Base-by-base conservation (phyloP, 2,113 vertebrate genomes). In the Pseudorhombus dupliciocellatus region DNA sequence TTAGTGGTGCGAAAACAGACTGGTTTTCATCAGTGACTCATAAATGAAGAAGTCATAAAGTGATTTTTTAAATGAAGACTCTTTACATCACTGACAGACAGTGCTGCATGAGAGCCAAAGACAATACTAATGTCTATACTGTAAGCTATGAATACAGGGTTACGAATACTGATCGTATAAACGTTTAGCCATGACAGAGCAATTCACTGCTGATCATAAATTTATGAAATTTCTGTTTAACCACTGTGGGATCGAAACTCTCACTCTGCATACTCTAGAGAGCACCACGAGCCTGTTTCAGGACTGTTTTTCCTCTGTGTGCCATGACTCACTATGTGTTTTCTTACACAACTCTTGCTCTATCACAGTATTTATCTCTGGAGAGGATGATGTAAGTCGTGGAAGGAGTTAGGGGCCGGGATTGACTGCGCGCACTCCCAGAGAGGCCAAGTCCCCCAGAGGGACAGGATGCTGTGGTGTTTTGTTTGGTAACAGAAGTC, bases 351-450 rank as follows among this genome's bases (percentile, higher is more conserved):
- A 63, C 48, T 74, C 69, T 76, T 67, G 40, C 66, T 72, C 16
- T 30, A 31, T 66, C 72, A 48, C 64, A 70, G 51, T 62, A 65
- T 84, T 70, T 14, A 71, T 72, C 75, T 79, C 30, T 66, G 26
- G 22, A 59, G 53, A 62, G 20, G 78, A 67, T 80, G 84, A 87
- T 84, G 75, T 37, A 82, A 87, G 52, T 42, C 53, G 25, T 54
- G 30, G 55, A 46, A 63, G 34, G 42, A 46, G 42, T 4, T 16
- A 18, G 65, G 40, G 42, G 68, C 28, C 10, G 22, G 42, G 28
- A 66, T 7, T 58, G 66, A 77, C 57, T 79, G 57, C 34, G 55
- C 16, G 3, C 61, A 66, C 52, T 75, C 81, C 74, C 42, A n/a
- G 8, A 67, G 65, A 77, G 52, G 62, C 59, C 2, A 1, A 62